phyloP scores from a whole-genome alignment of 1,140 invertebrate species.

The Drosophila subobscura region DNA sequence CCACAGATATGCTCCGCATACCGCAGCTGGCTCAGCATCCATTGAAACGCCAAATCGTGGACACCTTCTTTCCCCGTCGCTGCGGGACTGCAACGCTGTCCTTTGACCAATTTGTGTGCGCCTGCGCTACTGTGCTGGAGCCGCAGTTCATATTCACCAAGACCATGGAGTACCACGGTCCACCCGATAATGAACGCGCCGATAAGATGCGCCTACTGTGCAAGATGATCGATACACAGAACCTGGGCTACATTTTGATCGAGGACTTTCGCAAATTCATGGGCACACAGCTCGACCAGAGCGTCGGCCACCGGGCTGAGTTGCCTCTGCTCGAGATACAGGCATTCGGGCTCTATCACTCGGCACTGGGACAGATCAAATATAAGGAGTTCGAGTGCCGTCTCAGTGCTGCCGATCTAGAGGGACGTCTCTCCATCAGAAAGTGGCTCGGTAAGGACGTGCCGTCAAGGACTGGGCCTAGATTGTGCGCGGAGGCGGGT shows the following conservation, averaged over 20 bases:
- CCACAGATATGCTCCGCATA: conserved; percentile 62
- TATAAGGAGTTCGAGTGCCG: conserved; percentile 49
- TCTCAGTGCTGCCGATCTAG: conserved; percentile 24
- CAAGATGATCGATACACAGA: conserved; percentile 45
- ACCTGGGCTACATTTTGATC: conserved; percentile 25
- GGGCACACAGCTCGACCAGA: conserved; percentile 4
- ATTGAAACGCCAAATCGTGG: conserved; percentile 53
- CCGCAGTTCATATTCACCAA: conserved; percentile 12
- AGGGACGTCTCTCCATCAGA: conserved; percentile 20
- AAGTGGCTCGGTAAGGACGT: conserved; percentile 45
- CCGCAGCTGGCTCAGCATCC: conserved; percentile 55
- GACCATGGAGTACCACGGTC: no score
- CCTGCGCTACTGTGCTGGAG: conserved; percentile 44
- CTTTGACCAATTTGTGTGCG: conserved; percentile 49
- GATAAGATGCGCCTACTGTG: conserved; percentile 48
- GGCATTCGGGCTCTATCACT: conserved; percentile 16
- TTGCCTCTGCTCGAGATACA: conserved; percentile 40
- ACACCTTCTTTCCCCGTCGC: conserved; percentile 46
- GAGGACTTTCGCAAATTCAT: conserved; percentile 42
- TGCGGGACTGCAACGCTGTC: conserved; percentile 17
- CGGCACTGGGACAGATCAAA: background rate
- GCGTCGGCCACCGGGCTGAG: conserved; percentile 6
- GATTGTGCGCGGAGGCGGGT: no score
- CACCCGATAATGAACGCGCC: conserved; percentile 7
- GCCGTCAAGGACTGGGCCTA: no score